Conservation (phyloP, 2,113 vertebrate species). For the Colistium nudipinnis region DNA sequence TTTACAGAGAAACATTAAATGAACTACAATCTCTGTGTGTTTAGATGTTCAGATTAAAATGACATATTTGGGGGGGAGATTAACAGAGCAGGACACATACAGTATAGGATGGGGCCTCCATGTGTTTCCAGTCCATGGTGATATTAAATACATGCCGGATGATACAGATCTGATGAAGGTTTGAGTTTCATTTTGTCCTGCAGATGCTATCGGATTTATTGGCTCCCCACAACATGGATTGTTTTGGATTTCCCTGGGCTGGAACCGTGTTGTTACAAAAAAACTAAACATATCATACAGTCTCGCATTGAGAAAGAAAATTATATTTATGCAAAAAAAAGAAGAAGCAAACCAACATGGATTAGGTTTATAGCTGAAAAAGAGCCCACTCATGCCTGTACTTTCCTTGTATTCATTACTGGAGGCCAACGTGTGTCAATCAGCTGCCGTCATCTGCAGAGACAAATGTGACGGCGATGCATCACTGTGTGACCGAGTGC, state of each 20-base stretch:
- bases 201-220: constrained; percentile 33
- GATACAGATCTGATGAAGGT: constrained; percentile 29
- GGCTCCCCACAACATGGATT: neutral
- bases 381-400: neutral
- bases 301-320: neutral
- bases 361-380: neutral
- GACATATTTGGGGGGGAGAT: no score
- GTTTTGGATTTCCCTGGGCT: constrained; percentile 4
- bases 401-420: neutral
- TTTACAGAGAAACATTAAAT: no score
- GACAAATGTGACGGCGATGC: constrained; percentile 52
- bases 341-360: no score
- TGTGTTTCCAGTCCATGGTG: no score
- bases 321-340: neutral
- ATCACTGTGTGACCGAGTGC: constrained; percentile 44
- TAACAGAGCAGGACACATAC: no score
- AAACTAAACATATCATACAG: neutral
- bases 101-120: no score
- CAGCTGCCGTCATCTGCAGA: constrained; percentile 23
- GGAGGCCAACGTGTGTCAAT: constrained; percentile 44
- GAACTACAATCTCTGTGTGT: no score
- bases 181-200: constrained; percentile 37
- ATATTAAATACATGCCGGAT: constrained; percentile 3
- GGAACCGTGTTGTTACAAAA: no score
- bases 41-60: no score